Evolutionary conservation across 2,797 vertebrate species (phyloP).

Genomic region (Lindbergichthys nudifrons): DNA sequence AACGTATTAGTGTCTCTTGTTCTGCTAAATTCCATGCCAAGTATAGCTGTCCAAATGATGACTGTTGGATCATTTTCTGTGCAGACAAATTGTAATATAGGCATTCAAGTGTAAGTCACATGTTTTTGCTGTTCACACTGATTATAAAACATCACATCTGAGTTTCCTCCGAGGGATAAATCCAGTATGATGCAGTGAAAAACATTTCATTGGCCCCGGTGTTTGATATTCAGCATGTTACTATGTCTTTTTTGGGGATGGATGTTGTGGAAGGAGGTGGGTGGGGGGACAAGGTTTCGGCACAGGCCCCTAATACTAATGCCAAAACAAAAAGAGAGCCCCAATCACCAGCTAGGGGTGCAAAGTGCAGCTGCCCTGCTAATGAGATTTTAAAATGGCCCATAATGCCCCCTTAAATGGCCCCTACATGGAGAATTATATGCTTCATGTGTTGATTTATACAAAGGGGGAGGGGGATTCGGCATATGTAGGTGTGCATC

Average conservation of each 20-base stretch:
- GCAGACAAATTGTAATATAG: constrained; percentile 4
- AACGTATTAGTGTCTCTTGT: not conserved
- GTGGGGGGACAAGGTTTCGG: constrained; percentile 48
- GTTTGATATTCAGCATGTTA: constrained; percentile 26
- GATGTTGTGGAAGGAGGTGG: constrained; percentile 29
- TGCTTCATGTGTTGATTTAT: constrained; percentile 81
- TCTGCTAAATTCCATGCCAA: not conserved
- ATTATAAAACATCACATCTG: constrained; percentile 24
- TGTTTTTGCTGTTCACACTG: constrained; percentile 13
- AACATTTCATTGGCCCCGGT: not conserved
- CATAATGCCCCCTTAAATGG: constrained; percentile 84
- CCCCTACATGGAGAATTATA: constrained; percentile 84
- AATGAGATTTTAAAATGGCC: constrained; percentile 88
- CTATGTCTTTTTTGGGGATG: constrained; percentile 33
- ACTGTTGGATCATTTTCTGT: constrained; percentile 8
- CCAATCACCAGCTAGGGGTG: constrained; percentile 82
- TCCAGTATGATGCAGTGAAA: not conserved
- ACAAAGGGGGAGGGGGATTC: constrained; percentile 61
- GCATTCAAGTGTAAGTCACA: not conserved
- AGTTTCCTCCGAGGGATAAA: constrained; percentile 15
- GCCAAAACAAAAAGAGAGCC: constrained; percentile 79
- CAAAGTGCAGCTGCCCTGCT: constrained; percentile 86
- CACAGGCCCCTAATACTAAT: constrained; percentile 61
- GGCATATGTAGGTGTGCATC: constrained; percentile 60
- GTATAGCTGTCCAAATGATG: not conserved